Evolutionary conservation across 2,113 vertebrate species (phyloP).

Genomic region (Scophthalmus maximus): DNA sequence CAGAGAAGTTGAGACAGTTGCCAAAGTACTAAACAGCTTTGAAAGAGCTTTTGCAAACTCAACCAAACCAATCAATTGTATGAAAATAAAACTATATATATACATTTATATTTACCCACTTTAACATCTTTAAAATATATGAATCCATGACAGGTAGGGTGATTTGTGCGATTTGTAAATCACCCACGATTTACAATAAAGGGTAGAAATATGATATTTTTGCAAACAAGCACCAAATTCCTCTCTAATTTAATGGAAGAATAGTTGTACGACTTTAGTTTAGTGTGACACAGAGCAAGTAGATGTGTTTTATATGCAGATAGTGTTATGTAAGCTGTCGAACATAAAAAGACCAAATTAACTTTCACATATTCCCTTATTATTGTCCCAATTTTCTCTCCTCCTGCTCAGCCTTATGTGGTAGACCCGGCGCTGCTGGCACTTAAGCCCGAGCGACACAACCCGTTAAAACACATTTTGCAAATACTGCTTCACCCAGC

Average conservation of each 20-base stretch:
- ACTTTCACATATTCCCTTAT: slow-evolving; percentile 26
- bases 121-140: too few species aligned
- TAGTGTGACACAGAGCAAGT: slow-evolving; percentile 30
- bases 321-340: slow-evolving; percentile 28
- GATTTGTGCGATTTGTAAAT: too few species aligned
- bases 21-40: too few species aligned
- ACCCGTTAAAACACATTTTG: slow-evolving; percentile 61
- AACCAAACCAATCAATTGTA: too few species aligned
- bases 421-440: slow-evolving; percentile 47
- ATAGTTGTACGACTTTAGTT: slow-evolving; percentile 33
- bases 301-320: slow-evolving; percentile 39
- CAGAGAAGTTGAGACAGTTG: too few species aligned
- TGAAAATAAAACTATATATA: too few species aligned
- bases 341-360: slow-evolving; percentile 38
- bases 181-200: slow-evolving; percentile 17
- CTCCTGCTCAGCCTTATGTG: slow-evolving; percentile 32
- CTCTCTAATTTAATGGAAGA: slow-evolving; percentile 14
- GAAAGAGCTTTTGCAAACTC: too few species aligned
- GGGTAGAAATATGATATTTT: slow-evolving; percentile 53
- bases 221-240: slow-evolving; percentile 26
- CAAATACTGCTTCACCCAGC: slow-evolving; percentile 41
- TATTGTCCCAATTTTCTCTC: slow-evolving; percentile 43
- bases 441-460: slow-evolving; percentile 45
- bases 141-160: background rate
- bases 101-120: too few species aligned